phyloP scores from a whole-genome alignment of 1,140 invertebrate species.

The Drosophila ercepeae region DNA sequence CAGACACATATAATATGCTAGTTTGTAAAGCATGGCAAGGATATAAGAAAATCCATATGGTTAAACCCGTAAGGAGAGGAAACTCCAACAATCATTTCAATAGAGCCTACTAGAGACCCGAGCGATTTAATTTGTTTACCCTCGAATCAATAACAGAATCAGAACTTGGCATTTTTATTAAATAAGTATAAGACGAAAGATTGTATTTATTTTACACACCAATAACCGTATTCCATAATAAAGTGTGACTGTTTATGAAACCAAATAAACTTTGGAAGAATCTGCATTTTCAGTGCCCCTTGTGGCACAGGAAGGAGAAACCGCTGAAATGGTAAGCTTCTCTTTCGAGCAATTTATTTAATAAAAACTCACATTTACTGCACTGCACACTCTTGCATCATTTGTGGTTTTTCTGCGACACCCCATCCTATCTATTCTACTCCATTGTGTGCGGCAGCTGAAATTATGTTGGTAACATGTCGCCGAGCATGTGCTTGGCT shows the following conservation, averaged over 20 bases:
- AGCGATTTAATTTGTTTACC: constrained; percentile 33
- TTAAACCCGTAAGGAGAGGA: background rate
- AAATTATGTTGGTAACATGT: constrained; percentile 78
- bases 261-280: constrained; percentile 19
- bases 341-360: constrained; percentile 57
- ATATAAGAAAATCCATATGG: constrained; percentile 11
- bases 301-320: constrained; percentile 13
- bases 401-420: constrained; percentile 57
- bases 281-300: background rate
- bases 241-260: constrained; percentile 70
- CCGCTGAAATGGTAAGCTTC: constrained; percentile 21
- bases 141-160: constrained; percentile 14
- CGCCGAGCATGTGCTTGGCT: constrained; percentile 54
- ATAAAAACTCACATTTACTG: constrained; percentile 63
- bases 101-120: constrained; percentile 37
- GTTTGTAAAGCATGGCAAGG: constrained; percentile 30
- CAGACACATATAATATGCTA: constrained; percentile 53
- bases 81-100: constrained; percentile 23
- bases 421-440: constrained; percentile 24
- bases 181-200: constrained; percentile 30
- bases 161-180: constrained; percentile 51
- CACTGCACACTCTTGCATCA: constrained; percentile 59
- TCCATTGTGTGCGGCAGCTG: constrained; percentile 66
- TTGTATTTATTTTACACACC: constrained; percentile 62
- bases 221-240: constrained; percentile 65